phyloP scores from a whole-genome alignment of 2,113 vertebrate species.

The Isichthys henryi region DNA sequence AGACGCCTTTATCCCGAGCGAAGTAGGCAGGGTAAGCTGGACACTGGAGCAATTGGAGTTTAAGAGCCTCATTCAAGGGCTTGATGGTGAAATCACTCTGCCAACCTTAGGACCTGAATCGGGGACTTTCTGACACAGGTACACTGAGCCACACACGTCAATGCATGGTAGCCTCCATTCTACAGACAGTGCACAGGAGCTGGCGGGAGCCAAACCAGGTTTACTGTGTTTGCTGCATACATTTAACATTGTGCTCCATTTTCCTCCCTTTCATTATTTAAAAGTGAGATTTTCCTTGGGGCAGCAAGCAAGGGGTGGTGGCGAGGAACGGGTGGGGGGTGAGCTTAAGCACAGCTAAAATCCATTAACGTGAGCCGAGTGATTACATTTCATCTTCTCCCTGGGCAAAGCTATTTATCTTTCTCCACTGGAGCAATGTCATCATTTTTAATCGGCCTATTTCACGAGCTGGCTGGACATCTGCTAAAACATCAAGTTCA shows the following conservation, averaged over 20 bases:
- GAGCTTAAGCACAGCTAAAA: constrained; percentile 1
- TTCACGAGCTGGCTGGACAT: not conserved
- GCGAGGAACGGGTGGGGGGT: not conserved
- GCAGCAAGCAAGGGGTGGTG: not conserved
- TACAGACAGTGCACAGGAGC: not conserved
- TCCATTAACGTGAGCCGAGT: not conserved
- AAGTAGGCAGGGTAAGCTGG: not conserved
- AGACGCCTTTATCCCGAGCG: not conserved
- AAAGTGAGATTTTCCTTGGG: not conserved
- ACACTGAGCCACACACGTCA: not conserved
- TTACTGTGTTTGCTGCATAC: not conserved
- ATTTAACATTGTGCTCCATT: not conserved
- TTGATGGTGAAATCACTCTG: not conserved
- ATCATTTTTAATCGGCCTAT: not conserved
- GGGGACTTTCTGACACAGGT: not conserved
- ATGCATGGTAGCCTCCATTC: not conserved
- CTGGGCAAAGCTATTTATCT: not conserved
- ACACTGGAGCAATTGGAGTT: not conserved
- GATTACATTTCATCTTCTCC: not conserved
- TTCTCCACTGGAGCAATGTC: not conserved
- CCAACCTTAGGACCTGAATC: not conserved
- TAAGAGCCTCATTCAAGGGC: not conserved
- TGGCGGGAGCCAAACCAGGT: not conserved
- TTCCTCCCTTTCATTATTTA: not conserved
- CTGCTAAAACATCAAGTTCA: not conserved